Evolutionary conservation across 2,113 vertebrate genomes (phyloP), one percentile per base, ranked within the genome.

Genomic region (Propithecus coquereli): DNA sequence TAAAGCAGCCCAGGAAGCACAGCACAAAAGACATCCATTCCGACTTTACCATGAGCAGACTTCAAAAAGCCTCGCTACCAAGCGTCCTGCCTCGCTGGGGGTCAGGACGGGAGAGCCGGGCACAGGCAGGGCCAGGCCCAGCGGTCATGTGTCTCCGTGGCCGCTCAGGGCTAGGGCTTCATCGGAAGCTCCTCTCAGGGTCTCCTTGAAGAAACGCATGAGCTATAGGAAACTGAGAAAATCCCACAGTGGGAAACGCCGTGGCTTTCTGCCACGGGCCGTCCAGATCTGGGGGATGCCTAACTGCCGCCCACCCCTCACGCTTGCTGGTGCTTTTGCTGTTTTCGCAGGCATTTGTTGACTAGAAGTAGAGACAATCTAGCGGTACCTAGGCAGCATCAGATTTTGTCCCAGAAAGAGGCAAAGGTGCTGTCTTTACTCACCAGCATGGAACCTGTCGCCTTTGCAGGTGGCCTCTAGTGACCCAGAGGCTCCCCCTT

Each of bases 21-120:
- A 83, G 45, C 47, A 91, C 68, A 70, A 92, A 79, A 25, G 63
- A 80, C n/a, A 57, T 63, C 57, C 34, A 32, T 47, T 32, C 4
- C 8, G 8, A n/a, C 52, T 90, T 90, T 52, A 27, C 66, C 43
- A 40, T 70, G 52, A 37, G 37, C 65, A 73, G 88, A 96, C 52
- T 83, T 92, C 73, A 87, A 84, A 97, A 86, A 90, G 81, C 30
- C 82, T n/a, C 45, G 12, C 18, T 32, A 40, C 94, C 76, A 96
- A 84, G 74, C 25, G 25, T 47, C 50, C 70, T 50, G 9, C 23
- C 43, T 74, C 45, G 18, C 50, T 37, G 68, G 27, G 27, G 6
- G 34, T 68, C 63, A 43, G 45, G 40, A 18, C 43, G 7, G 6
- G 34, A 52, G 25, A 81, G 16, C 8, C 9, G 25, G 37, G 32